Evolutionary conservation across 1,140 invertebrate genomes (phyloP).

Genomic region (Wasmannia auropunctata): DNA sequence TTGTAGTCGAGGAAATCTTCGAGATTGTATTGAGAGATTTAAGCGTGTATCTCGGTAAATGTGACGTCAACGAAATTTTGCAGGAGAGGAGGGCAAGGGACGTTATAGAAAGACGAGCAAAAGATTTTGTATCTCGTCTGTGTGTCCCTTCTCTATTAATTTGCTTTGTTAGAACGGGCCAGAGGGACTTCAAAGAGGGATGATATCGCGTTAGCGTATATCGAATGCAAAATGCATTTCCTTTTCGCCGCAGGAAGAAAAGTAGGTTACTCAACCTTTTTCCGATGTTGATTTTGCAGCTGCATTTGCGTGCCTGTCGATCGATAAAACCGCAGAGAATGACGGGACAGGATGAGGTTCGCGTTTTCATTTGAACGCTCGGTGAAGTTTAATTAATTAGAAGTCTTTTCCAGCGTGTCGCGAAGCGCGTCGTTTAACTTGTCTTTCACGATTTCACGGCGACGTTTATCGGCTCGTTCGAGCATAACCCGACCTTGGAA

Average conservation of each 20-base stretch:
- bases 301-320: constrained; percentile 57
- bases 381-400: constrained; percentile 56
- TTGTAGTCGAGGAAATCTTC: constrained; percentile 26
- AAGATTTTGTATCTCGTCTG: not conserved
- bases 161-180: not conserved
- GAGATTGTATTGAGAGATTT: not conserved
- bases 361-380: constrained; percentile 21
- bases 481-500: constrained; percentile 18
- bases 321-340: constrained; percentile 50
- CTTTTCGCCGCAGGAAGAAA: not conserved
- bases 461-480: constrained; percentile 39
- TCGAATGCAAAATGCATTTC: constrained; percentile 28
- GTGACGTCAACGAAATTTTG: not conserved
- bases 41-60: not conserved
- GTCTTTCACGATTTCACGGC: constrained; percentile 32
- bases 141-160: not conserved
- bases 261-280: constrained; percentile 59
- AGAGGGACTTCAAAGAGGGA: not conserved
- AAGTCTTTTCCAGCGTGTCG: constrained; percentile 34
- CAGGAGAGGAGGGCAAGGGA: not conserved
- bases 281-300: constrained; percentile 53
- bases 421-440: constrained; percentile 22
- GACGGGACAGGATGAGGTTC: constrained; percentile 33
- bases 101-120: too few species aligned
- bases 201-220: not conserved